These are phyloP conservation scores for Hippocampus kuda DNA, from an alignment of 2,797 vertebrate genomes.

Conservation along the genomic window DNA sequence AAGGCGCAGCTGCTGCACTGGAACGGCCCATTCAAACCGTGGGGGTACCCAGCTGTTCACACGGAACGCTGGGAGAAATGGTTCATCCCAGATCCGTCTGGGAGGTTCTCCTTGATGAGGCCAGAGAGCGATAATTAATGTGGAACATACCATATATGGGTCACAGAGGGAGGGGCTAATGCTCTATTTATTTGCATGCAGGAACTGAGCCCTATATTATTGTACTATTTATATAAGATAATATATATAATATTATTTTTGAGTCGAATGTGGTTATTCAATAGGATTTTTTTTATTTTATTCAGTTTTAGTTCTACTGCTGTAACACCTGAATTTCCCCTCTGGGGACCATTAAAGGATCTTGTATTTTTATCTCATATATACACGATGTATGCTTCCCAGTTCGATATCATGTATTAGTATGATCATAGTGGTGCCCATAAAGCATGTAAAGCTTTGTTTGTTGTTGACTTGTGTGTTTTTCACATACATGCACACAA, in stretches of 20 bases:
- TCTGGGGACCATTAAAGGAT: neutral
- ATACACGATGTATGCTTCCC: neutral
- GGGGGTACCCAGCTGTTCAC: conserved; percentile 82
- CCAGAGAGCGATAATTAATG: conserved; percentile 57
- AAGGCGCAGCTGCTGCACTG: conserved; percentile 88
- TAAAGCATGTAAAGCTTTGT: neutral
- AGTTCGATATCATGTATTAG: neutral
- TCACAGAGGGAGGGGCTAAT: neutral
- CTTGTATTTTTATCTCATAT: too few species aligned
- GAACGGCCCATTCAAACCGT: conserved; percentile 95
- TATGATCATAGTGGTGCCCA: neutral
- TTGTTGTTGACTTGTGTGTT: neutral
- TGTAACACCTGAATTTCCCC: neutral
- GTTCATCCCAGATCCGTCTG: conserved; percentile 89
- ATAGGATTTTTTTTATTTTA: too few species aligned
- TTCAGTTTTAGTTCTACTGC: neutral
- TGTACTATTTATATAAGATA: too few species aligned
- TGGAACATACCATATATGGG: neutral
- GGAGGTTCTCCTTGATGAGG: conserved; percentile 74
- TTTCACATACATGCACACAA: too few species aligned
- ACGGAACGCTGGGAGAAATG: conserved; percentile 87
- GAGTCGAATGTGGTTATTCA: too few species aligned
- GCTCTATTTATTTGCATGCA: neutral
- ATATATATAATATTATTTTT: too few species aligned
- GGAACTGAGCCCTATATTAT: too few species aligned